Evolutionary conservation across 2,113 vertebrate species (phyloP), one percentile per base, ranked within the genome.

Genomic region (Larimichthys polyactis): DNA sequence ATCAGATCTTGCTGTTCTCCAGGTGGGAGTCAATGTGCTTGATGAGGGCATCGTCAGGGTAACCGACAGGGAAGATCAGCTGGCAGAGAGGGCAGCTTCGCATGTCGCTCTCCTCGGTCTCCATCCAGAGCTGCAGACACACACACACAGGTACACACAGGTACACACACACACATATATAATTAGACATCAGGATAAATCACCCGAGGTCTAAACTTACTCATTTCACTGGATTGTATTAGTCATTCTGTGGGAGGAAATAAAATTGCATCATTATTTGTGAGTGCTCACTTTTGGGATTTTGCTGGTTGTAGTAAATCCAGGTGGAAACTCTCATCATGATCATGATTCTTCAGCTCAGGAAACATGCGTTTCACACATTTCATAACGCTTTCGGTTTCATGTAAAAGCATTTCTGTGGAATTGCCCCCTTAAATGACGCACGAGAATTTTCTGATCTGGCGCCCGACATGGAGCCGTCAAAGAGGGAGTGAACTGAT

Each of bases 1-100:
- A 74, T 96, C 96, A 99, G 94, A 99, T 99, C 95, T 99, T 99
- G 97, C 98, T 99, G 96, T 99, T 99, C 94, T 99, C 98, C 95
- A 99, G 96, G 94, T 99, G 97, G 54, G 98, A 98, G 94, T 99
- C 98, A 86, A 99, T 99, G 96, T 99, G 98, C 94, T 99, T 99
- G 94, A 99, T 97, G 93, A 99, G 97, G 75, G 97, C 97, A 62
- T 98, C 98, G 36, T 99, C 98, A 0, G 98, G 98, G 93, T 99
- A 99, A 46, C 97, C 97, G 5, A 98, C 93, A 8, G 98, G 98
- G 92, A 99, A 99, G 71, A 98, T 97, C 89, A 99, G 95, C 93
- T 99, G 98, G 93, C 97, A 99, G 85, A 99, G 96, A 11, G 98
- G 97, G 92, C 97, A 99, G 92, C 97, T 99, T 87, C 97, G 94